These are phyloP conservation scores for Pipistrellus kuhlii DNA, from an alignment of 2,797 vertebrate genomes.

Conservation along the genomic window DNA sequence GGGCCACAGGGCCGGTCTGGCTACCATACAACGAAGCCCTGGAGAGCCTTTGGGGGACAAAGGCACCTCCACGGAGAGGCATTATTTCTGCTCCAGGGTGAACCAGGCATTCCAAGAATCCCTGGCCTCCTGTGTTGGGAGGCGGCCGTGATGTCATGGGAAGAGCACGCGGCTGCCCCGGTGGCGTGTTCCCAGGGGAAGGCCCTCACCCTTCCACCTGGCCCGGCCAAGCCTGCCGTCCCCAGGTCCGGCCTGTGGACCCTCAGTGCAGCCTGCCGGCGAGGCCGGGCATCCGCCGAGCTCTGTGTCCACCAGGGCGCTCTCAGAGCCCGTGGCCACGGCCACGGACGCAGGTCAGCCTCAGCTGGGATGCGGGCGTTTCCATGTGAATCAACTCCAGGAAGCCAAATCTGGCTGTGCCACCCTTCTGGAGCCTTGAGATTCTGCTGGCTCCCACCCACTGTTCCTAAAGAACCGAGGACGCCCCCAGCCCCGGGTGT, in stretches of 20 bases:
- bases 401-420: neutral
- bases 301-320: fast-evolving
- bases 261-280: conserved; percentile 56
- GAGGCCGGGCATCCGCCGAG: neutral
- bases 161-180: conserved; percentile 50
- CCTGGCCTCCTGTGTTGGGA: conserved; percentile 60
- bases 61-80: conserved; percentile 50
- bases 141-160: conserved; percentile 73
- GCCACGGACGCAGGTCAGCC: neutral
- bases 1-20: neutral
- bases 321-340: neutral
- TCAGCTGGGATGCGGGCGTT: neutral
- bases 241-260: neutral
- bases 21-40: conserved; percentile 17
- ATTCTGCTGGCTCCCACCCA: neutral
- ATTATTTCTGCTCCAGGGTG: conserved; percentile 78
- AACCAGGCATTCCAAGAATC: conserved; percentile 81
- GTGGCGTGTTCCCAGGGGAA: conserved; percentile 60
- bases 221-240: neutral
- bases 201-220: conserved; percentile 59
- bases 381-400: neutral
- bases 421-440: neutral
- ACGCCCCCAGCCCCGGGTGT: neutral
- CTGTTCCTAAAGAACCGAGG: neutral
- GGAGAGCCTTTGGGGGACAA: conserved; percentile 68